Percentiles rank a stretch among this genome's conserved stretches.
Evolutionary conservation across 2,797 vertebrate genomes (phyloP).

Genomic region (Trachurus trachurus): DNA sequence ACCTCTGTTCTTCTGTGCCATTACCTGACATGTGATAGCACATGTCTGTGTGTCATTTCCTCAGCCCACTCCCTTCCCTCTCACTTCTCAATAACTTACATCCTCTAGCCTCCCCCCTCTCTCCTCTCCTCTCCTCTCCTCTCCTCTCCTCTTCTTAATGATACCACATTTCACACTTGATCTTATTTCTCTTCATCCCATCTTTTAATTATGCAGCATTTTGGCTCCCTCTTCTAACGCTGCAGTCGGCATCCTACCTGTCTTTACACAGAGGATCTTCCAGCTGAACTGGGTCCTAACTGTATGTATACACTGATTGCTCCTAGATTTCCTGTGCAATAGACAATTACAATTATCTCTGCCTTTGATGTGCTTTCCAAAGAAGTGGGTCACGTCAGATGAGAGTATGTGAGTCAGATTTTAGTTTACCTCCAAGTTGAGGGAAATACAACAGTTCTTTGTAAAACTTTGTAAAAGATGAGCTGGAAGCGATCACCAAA

Average conservation of each 20-base stretch:
- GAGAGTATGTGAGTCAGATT: slow-evolving; percentile 65
- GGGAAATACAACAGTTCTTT: slow-evolving; percentile 55
- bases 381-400: slow-evolving; percentile 72
- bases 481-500: slow-evolving; percentile 12
- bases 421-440: slow-evolving; percentile 57
- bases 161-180: slow-evolving; percentile 46
- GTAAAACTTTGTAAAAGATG: slow-evolving; percentile 30
- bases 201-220: slow-evolving; percentile 63
- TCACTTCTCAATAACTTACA: slow-evolving; percentile 64
- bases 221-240: slow-evolving; percentile 47
- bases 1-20: slow-evolving; percentile 21
- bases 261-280: slow-evolving; percentile 47
- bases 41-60: slow-evolving; percentile 51
- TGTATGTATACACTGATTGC: slow-evolving; percentile 17
- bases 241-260: slow-evolving; percentile 43
- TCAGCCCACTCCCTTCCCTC: slow-evolving; percentile 52
- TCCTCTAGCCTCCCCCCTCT: slow-evolving; percentile 46
- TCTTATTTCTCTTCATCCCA: slow-evolving; percentile 41
- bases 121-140: slow-evolving; percentile 36
- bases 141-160: slow-evolving; percentile 53
- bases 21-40: slow-evolving; percentile 26
- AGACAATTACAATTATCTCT: slow-evolving; percentile 67
- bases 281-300: slow-evolving; percentile 39
- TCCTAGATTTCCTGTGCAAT: slow-evolving; percentile 49
- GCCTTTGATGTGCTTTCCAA: slow-evolving; percentile 72